These are phyloP conservation scores for Philantomba maxwellii DNA, from an alignment of 2,113 vertebrate species.

Conservation along the genomic window DNA sequence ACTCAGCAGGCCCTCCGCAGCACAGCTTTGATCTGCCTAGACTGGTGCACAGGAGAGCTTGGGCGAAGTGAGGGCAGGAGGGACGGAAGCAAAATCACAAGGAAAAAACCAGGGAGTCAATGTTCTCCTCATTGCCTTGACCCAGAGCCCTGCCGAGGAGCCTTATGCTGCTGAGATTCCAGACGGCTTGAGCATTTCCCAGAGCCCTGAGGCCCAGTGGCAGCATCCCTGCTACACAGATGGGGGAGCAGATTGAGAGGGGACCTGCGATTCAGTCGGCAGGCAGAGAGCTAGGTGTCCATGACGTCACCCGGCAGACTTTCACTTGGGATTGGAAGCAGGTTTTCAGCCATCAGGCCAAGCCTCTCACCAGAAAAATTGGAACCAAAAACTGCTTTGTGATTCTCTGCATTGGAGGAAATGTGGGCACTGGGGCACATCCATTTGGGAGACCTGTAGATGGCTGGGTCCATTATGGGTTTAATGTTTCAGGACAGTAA, in stretches of 20 bases:
- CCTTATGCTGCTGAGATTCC: slow-evolving; percentile 6
- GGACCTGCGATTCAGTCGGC: background rate
- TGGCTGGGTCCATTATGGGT: background rate
- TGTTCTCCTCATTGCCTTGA: background rate
- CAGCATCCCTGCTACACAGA: slow-evolving; percentile 11
- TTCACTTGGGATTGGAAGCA: background rate
- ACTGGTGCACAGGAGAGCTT: accelerated
- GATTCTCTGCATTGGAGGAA: background rate
- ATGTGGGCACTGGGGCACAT: background rate
- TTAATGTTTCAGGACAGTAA: background rate
- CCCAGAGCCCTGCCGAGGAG: background rate
- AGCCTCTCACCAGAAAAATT: background rate
- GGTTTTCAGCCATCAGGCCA: background rate
- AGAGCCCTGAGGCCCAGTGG: background rate
- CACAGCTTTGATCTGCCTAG: background rate
- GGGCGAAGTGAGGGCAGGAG: background rate
- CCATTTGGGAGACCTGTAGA: background rate
- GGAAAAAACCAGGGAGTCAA: background rate
- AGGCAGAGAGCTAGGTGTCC: background rate
- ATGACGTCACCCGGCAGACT: background rate
- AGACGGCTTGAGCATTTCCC: background rate
- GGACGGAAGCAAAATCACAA: background rate
- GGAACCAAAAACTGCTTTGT: background rate
- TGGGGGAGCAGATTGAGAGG: slow-evolving; percentile 39
- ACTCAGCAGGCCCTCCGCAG: background rate